phyloP scores from a whole-genome alignment of 2,797 vertebrate genomes.

The Sebastes wilsoni region DNA sequence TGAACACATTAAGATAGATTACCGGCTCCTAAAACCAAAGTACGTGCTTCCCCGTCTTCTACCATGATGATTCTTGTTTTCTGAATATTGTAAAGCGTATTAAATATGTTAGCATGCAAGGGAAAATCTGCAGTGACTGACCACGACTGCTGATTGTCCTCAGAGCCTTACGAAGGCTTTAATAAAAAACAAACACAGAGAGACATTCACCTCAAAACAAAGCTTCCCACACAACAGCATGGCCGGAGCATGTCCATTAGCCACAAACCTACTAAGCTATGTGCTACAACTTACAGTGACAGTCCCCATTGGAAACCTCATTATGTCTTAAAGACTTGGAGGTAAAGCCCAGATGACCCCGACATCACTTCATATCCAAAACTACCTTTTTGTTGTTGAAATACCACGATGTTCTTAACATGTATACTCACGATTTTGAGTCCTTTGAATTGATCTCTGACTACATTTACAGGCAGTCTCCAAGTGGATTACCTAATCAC shows the following conservation, averaged over 20 bases:
- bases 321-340: not conserved
- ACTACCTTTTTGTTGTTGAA: not conserved
- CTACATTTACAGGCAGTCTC: too few species aligned
- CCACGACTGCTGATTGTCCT: conserved; percentile 91
- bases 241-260: conserved; percentile 34
- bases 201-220: conserved; percentile 68
- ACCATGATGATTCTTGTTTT: not conserved
- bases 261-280: conserved; percentile 7
- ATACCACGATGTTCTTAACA: not conserved
- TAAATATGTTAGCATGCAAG: conserved; percentile 84
- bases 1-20: not conserved
- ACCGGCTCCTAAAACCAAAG: not conserved
- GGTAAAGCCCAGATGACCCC: not conserved
- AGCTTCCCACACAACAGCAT: conserved; percentile 41
- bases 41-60: not conserved
- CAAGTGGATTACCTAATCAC: too few species aligned
- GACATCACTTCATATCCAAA: not conserved
- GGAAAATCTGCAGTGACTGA: conserved; percentile 89
- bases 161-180: conserved; percentile 94
- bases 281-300: not conserved
- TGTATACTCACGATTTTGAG: not conserved
- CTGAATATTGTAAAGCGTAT: not conserved
- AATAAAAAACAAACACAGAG: conserved; percentile 75
- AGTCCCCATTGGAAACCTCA: not conserved
- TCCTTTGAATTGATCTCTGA: not conserved